phyloP scores from a whole-genome alignment of 2,113 vertebrate species.

The Entelurus aequoreus region DNA sequence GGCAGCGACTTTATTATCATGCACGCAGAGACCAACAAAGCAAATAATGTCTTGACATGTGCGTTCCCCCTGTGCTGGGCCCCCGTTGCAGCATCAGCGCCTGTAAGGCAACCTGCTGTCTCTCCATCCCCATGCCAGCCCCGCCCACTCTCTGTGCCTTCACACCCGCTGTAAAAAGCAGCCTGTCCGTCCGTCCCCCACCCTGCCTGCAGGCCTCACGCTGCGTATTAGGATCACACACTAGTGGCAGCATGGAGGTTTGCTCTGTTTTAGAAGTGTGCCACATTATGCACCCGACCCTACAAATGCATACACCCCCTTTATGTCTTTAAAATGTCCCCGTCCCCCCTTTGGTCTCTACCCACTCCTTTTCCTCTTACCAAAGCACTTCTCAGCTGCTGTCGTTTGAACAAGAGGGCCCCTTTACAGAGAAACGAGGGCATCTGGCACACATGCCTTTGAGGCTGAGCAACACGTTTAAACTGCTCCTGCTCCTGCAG shows the following conservation, averaged over 20 bases:
- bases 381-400: constrained; percentile 66
- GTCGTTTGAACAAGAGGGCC: constrained; percentile 63
- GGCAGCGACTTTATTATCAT: constrained; percentile 4
- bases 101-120: constrained; percentile 57
- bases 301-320: constrained; percentile 38
- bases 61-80: constrained; percentile 32
- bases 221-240: constrained; percentile 42
- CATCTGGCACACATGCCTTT: constrained; percentile 68
- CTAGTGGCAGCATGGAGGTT: constrained; percentile 28
- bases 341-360: constrained; percentile 29
- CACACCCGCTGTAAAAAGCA: constrained; percentile 25
- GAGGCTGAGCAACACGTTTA: constrained; percentile 28
- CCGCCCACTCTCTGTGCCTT: constrained; percentile 19
- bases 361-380: constrained; percentile 42
- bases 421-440: constrained; percentile 57
- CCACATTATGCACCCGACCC: constrained; percentile 53
- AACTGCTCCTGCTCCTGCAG: constrained; percentile 48
- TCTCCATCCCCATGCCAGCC: constrained; percentile 48
- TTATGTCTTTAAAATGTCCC: constrained; percentile 42
- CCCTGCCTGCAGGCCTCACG: constrained; percentile 23
- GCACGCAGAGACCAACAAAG: constrained; percentile 44
- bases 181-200: constrained; percentile 19
- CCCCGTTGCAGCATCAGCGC: constrained; percentile 44
- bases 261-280: constrained; percentile 57
- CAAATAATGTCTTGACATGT: constrained; percentile 50